These are phyloP conservation scores for Eilema griseolum DNA, from an alignment of 2,888 invertebrate genomes.

Conservation along the genomic window DNA sequence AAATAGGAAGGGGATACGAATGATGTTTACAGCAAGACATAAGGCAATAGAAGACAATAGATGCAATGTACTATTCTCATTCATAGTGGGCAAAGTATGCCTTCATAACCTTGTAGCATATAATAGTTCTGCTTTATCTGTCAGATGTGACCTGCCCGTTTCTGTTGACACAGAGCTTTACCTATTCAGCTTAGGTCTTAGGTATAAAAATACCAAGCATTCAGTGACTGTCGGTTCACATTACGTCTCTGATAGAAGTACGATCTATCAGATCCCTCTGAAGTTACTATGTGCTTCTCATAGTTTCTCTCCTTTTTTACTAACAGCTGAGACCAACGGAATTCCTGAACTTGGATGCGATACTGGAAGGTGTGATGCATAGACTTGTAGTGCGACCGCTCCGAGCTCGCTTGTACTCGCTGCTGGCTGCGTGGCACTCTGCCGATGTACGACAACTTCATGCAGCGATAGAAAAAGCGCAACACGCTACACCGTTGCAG, in stretches of 20 bases:
- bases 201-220: background rate
- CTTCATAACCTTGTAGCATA: too few species aligned
- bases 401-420: constrained; percentile 93
- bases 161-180: background rate
- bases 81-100: too few species aligned
- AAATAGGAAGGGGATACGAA: too few species aligned
- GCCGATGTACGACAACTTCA: constrained; percentile 91
- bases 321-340: constrained; percentile 93
- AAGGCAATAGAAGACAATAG: too few species aligned
- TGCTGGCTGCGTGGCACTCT: constrained; percentile 96
- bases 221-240: background rate
- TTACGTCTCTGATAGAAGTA: background rate
- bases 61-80: too few species aligned
- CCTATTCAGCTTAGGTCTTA: background rate
- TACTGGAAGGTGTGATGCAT: constrained; percentile 97
- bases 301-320: background rate
- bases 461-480: constrained; percentile 90
- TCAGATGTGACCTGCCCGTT: background rate
- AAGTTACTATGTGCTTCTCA: background rate
- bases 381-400: constrained; percentile 95
- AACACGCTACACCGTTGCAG: constrained; percentile 89
- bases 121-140: too few species aligned
- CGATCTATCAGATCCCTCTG: background rate
- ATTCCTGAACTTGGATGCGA: constrained; percentile 97
- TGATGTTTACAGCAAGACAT: too few species aligned